Conservation (phyloP, 2,888 invertebrate genomes). For the Lasioglossum leucozonium region DNA sequence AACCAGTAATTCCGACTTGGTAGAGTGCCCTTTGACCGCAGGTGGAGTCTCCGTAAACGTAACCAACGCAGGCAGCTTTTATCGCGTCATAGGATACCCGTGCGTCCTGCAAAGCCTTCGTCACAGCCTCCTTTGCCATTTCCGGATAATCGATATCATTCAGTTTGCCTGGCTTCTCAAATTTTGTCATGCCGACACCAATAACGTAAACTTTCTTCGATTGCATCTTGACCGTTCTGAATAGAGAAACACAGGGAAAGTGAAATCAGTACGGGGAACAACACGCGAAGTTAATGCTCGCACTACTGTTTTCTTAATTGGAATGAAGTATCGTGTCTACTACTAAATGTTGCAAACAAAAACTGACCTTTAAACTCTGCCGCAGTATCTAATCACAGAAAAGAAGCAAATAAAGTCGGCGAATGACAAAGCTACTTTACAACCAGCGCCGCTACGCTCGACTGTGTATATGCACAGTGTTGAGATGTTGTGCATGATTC, state of each 20-base stretch:
- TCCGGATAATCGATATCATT: slow-evolving; percentile 96
- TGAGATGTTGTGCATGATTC: no score
- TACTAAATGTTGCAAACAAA: not conserved
- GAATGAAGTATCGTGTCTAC: not conserved
- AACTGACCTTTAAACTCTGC: slow-evolving; percentile 56
- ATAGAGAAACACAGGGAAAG: not conserved
- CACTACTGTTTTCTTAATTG: not conserved
- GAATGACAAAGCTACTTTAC: slow-evolving; percentile 55
- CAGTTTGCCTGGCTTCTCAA: slow-evolving; percentile 95
- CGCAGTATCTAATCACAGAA: slow-evolving; percentile 35
- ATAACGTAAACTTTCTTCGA: slow-evolving; percentile 91
- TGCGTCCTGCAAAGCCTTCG: slow-evolving; percentile 94
- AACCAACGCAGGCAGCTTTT: slow-evolving; percentile 96
- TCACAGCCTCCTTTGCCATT: slow-evolving; percentile 96
- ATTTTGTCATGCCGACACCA: slow-evolving; percentile 99
- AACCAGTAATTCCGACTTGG: slow-evolving; percentile 97
- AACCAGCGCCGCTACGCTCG: not conserved
- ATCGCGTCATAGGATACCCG: slow-evolving; percentile 90
- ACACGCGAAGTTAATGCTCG: not conserved
- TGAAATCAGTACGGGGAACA: not conserved
- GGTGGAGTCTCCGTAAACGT: slow-evolving; percentile 98
- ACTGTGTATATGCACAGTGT: not conserved
- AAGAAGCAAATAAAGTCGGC: not conserved
- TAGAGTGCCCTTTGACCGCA: slow-evolving; percentile 98
- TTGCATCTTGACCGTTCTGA: slow-evolving; percentile 71